Evolutionary conservation across 2,888 invertebrate genomes (phyloP), one percentile per base, ranked within the genome.

Genomic region (Allygus modestus): DNA sequence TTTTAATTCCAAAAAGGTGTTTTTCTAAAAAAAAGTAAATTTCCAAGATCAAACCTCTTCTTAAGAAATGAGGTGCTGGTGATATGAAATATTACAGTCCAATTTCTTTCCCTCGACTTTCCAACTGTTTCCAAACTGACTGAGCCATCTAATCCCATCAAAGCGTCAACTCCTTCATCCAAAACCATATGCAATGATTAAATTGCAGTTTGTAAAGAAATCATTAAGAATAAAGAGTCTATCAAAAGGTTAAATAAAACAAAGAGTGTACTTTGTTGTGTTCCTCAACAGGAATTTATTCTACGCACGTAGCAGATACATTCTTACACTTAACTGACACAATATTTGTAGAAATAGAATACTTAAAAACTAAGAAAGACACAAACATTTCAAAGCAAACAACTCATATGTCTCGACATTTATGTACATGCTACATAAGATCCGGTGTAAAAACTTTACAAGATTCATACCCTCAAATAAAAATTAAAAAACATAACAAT

Each of bases 401-500:
- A 79, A 79, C 28, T 79, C n/a, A 79, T 51, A 79, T 58, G 33
- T 79, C 54, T 58, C 79, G 58, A 79, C 31, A 28, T 79, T 33
- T 79, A 79, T 79, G 54, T 79, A 79, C 79, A 79, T n/a, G 11
- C 58, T 79, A 79, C 58, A 58, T 79, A 79, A 79, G 79, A 79
- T 79, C 79, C 79, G 37, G 23, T 79, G 46, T 46, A 28, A 33
- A 33, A 79, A 79, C 79, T 28, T 79, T 33, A 65, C 65, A 77
- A 85, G 85, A 85, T 85, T 85, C 85, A 54, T 84, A 85, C 71
- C 85, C 85, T 84, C 81, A 82, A 84, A 75, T 46, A 46, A 54
- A 75, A 82, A 46, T 41, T 54, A 81, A 79, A 83, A 69, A 83
- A 85, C 77, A 41, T 83, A 69, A 85, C 71, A 84, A 75, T 77